A percentile compares a stretch with the other conserved stretches of the same genome.
Conservation (phyloP, 2,888 invertebrate genomes). For the Ectemnius lituratus region DNA sequence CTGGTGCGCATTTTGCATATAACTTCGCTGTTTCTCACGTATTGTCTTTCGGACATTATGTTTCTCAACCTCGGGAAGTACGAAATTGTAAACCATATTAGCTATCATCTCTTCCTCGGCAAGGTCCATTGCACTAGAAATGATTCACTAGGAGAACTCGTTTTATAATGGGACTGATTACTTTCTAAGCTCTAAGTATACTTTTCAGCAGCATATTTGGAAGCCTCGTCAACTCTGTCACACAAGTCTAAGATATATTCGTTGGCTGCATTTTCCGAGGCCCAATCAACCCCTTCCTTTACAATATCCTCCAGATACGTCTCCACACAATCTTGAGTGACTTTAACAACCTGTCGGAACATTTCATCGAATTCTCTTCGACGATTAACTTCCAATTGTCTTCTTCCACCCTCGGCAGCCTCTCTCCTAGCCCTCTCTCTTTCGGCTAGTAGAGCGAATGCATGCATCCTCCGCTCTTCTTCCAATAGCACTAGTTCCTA, state of each 20-base stretch:
- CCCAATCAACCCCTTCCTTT: conserved; percentile 81
- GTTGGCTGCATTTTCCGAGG: conserved; percentile 80
- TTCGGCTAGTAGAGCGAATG: conserved; percentile 88
- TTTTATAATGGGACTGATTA: conserved; percentile 26
- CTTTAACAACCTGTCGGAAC: conserved; percentile 84
- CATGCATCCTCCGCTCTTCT: conserved; percentile 89
- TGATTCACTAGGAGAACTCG: conserved; percentile 24
- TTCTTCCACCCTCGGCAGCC: conserved; percentile 88
- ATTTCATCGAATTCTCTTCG: conserved; percentile 88
- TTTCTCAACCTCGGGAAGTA: conserved; percentile 77
- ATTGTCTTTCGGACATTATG: conserved; percentile 75
- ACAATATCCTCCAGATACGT: conserved; percentile 83
- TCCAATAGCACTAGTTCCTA: conserved; percentile 88
- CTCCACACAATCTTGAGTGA: conserved; percentile 82
- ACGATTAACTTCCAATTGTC: conserved; percentile 87
- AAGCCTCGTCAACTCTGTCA: conserved; percentile 80
- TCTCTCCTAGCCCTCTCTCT: conserved; percentile 87
- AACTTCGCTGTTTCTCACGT: conserved; percentile 73
- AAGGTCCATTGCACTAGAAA: conserved; percentile 47
- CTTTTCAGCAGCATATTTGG: conserved; percentile 75
- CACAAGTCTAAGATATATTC: conserved; percentile 80
- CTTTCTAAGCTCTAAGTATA: conserved; percentile 18
- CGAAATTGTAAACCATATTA: conserved; percentile 75
- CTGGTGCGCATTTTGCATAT: conserved; percentile 76
- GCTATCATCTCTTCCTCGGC: conserved; percentile 68